Evolutionary conservation across 2,797 vertebrate genomes (phyloP), one percentile per base, ranked within the genome.

Genomic region (Oreochromis mossambicus): DNA sequence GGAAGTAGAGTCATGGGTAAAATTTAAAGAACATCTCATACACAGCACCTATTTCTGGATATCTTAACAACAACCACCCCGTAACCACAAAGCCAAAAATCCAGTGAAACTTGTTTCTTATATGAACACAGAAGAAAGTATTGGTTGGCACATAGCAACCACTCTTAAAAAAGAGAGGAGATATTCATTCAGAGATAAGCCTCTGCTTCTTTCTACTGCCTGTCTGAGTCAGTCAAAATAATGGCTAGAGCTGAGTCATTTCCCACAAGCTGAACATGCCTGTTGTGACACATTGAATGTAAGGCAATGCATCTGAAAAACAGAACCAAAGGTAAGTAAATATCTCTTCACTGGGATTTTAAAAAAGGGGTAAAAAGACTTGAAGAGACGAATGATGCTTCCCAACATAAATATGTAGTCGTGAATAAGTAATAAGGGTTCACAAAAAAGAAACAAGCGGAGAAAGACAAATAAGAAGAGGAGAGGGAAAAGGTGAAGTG

Each of bases 171-270:
- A 29, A 19, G 19, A 52, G 12, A 50, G 14, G 15, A 26, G 41
- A 78, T 68, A 83, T 76, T 75, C 26, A 58, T 75, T 85, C 68
- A 77, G 36, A 15, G 79, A 78, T 86, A 83, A 84, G 63, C 81
- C 75, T 55, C 73, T 19, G 24, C 73, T 26, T 9, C 52, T 48
- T 13, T 81, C 76, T 77, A 9, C 68, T 80, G 85, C 68, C 78
- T 50, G 26, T 77, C 55, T 77, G 36, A 68, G 77, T 34, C 46
- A 43, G 26, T 85, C 61, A 81, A 76, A 78, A 77, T 78, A 85
- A 80, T 43, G 32, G 32, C 66, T 43, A 17, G 66, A 78, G 70
- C 77, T 78, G 81, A 52, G 58, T 79, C 68, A 76, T 58, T 82
- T 78, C 73, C 66, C 66, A 41, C 34, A 34, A 86, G 82, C 70